A percentile compares a stretch with the other conserved stretches of the same genome.
phyloP scores from a whole-genome alignment of 2,113 vertebrate genomes.

The Globicephala melas region DNA sequence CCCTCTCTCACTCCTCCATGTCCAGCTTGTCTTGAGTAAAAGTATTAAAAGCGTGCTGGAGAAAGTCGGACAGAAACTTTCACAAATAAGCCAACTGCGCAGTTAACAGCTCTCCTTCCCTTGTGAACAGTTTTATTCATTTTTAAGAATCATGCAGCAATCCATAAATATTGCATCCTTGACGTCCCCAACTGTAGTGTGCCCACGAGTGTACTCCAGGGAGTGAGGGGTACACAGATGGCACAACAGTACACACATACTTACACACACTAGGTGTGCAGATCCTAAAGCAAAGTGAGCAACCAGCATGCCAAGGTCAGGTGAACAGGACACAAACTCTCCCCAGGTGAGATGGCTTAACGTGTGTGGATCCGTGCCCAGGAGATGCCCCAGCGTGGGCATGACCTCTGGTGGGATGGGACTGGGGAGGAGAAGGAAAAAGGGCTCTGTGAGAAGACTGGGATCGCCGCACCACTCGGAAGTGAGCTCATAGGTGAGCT shows the following conservation, averaged over 20 bases:
- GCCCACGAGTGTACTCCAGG: not conserved
- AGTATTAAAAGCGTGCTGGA: not conserved
- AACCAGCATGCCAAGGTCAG: not conserved
- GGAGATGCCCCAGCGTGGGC: too few species aligned
- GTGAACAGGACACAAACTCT: not conserved
- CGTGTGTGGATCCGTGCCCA: too few species aligned
- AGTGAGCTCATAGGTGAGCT: not conserved
- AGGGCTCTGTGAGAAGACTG: not conserved
- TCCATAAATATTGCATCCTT: conserved; percentile 72
- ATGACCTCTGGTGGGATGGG: too few species aligned
- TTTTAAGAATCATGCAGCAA: conserved; percentile 78
- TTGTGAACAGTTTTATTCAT: conserved; percentile 77
- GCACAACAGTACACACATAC: not conserved
- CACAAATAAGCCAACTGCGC: not conserved
- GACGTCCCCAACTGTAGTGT: conserved; percentile 16
- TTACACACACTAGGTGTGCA: not conserved
- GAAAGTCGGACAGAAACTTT: not conserved
- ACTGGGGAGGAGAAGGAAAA: not conserved
- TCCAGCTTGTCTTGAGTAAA: not conserved
- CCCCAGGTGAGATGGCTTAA: not conserved
- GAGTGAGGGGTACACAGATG: not conserved
- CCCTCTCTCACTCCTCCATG: not conserved
- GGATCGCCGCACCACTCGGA: not conserved
- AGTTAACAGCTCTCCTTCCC: conserved; percentile 24
- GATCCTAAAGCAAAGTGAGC: not conserved